These are phyloP conservation scores for Thripadectes ignobilis DNA, from an alignment of 2,797 vertebrate species.

Conservation along the genomic window DNA sequence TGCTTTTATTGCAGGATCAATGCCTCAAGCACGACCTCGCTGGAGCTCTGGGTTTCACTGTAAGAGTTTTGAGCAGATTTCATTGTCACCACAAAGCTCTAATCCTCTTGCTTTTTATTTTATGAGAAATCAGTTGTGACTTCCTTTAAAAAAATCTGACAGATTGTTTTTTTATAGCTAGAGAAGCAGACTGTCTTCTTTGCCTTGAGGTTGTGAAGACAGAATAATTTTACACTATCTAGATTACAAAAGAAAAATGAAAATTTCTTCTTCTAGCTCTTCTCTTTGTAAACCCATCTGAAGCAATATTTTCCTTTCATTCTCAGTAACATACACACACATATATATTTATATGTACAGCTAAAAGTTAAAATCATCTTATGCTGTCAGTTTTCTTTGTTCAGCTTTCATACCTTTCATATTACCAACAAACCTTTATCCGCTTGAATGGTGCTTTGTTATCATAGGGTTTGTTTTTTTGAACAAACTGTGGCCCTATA, in stretches of 20 bases:
- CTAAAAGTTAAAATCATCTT: conserved; percentile 27
- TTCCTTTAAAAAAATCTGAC: conserved; percentile 52
- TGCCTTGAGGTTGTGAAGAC: conserved; percentile 65
- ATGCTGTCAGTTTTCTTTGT: conserved; percentile 25
- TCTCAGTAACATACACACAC: conserved; percentile 1
- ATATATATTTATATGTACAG: conserved; percentile 15
- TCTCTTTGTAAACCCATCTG: neutral
- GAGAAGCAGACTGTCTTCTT: conserved; percentile 56
- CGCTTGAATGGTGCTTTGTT: neutral
- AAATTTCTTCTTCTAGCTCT: conserved; percentile 11
- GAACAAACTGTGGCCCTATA: neutral
- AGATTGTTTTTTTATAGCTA: conserved; percentile 59
- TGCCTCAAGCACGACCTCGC: neutral
- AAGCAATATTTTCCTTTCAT: conserved; percentile 51
- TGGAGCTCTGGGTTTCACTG: neutral
- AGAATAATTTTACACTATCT: conserved; percentile 63
- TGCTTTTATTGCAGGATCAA: neutral
- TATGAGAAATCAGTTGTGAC: conserved; percentile 44
- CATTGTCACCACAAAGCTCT: conserved; percentile 37
- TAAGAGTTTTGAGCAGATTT: conserved; percentile 25
- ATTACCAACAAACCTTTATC: neutral
- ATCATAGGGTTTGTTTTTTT: neutral
- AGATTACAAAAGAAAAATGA: conserved; percentile 50
- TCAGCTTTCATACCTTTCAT: conserved; percentile 30
- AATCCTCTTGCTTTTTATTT: conserved; percentile 47